Evolutionary conservation across 2,113 vertebrate species (phyloP), one percentile per base, ranked within the genome.

Genomic region (Corythornis madagascariensis): DNA sequence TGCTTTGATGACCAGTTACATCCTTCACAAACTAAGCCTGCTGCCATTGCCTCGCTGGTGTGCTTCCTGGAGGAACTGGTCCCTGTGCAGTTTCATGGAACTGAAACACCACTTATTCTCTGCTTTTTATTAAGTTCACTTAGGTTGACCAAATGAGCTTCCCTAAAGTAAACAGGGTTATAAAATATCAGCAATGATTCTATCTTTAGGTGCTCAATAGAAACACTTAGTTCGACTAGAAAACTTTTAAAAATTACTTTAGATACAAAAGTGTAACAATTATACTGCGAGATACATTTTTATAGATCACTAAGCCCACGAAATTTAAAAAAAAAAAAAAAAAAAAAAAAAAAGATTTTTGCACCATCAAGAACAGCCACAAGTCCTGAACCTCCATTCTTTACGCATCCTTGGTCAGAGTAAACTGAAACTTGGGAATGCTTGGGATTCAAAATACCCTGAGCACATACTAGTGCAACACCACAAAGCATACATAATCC

Each of bases 391-490:
- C 95, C 95, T 95, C 94, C 94, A 95, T 94, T 83, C 61, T 71
- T 93, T 94, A 95, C 0, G 92, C 70, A 96, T 96, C 93, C 97
- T 97, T 96, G 96, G 96, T 96, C 96, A 97, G 96, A 97, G 93
- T 96, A 94, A 96, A 91, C 96, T 89, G 79, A 96, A 97, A 96
- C 69, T 67, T 78, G 92, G 90, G 96, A 97, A 97, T 83, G 89
- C 95, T 76, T 96, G 94, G 95, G 93, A 96, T 97, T 96, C 97
- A 96, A 97, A 97, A 97, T 95, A 98, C 97, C 98, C 97, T 98
- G 97, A 98, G 98, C 96, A 96, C 97, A 94, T 95, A 96, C 80
- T 94, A 97, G 97, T 97, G 96, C 97, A 97, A 95, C 87, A 96
- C 94, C 96, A 97, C 96, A 88, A 93, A 89, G 92, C 82, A 94